Evolutionary conservation across 2,888 invertebrate genomes (phyloP).

Genomic region (Sisyra nigra): DNA sequence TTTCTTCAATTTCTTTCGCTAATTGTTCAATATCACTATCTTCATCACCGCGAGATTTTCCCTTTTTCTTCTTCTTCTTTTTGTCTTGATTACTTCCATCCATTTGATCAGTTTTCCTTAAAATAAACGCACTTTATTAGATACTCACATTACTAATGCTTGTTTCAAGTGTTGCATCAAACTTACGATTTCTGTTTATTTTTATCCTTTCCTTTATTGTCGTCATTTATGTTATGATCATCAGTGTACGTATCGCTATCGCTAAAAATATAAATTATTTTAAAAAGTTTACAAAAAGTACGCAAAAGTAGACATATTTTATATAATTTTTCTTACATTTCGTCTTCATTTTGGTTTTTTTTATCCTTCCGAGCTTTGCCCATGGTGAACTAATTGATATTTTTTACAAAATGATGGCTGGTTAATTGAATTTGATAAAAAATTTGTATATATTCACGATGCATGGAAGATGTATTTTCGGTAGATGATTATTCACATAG

Average conservation of each 20-base stretch:
- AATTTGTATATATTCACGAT: too few species aligned
- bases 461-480: too few species aligned
- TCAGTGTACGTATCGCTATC: constrained; percentile 37
- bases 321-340: constrained; percentile 42
- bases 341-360: constrained; percentile 57
- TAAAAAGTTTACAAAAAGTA: constrained; percentile 9
- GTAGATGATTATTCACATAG: neutral
- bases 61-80: constrained; percentile 30
- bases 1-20: constrained; percentile 39
- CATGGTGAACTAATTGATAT: constrained; percentile 28
- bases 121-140: constrained; percentile 1
- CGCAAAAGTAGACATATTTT: constrained; percentile 15
- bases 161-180: constrained; percentile 9
- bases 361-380: constrained; percentile 72
- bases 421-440: too few species aligned
- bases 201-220: constrained; percentile 21
- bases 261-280: constrained; percentile 28
- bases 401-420: too few species aligned
- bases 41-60: constrained; percentile 29
- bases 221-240: constrained; percentile 19
- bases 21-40: constrained; percentile 30
- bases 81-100: constrained; percentile 17
- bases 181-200: constrained; percentile 21
- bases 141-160: neutral
- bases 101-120: constrained; percentile 12